Conservation (phyloP, 2,888 invertebrate species). For the Ichneumoninae sp. region DNA sequence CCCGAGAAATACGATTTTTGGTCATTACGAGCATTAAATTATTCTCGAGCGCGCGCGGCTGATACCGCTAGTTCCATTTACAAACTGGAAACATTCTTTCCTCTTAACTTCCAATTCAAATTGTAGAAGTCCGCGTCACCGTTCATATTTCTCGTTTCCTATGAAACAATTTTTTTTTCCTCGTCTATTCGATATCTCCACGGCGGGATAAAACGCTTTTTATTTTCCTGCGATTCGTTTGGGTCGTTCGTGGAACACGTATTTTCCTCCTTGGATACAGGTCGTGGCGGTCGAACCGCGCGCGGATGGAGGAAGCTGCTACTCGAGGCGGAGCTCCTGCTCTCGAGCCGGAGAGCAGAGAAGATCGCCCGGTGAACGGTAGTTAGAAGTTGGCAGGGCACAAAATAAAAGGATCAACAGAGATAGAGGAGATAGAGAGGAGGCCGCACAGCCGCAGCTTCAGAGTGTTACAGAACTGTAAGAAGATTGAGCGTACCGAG, state of each 20-base stretch:
- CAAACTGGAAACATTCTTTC: conserved; percentile 48
- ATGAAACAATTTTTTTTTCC: conserved; percentile 44
- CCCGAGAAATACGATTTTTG: too few relatives aligned
- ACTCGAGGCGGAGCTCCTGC: conserved; percentile 47
- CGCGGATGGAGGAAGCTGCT: conserved; percentile 60
- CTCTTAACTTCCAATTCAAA: conserved; percentile 35
- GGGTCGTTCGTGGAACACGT: conserved; percentile 45
- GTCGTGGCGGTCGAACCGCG: conserved; percentile 51
- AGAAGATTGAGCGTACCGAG: conserved; percentile 52
- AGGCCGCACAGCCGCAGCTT: conserved; percentile 7
- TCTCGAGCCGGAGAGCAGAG: conserved; percentile 26
- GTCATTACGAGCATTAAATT: neutral
- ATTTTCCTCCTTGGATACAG: conserved; percentile 43
- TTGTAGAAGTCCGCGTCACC: conserved; percentile 33
- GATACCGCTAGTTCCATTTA: neutral
- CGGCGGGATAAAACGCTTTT: neutral
- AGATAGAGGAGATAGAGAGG: conserved; percentile 25
- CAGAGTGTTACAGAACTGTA: conserved; percentile 47
- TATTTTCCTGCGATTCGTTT: conserved; percentile 48
- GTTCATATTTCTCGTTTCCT: conserved; percentile 37
- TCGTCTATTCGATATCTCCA: conserved; percentile 19
- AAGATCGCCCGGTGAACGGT: conserved; percentile 62
- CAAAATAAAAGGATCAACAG: conserved; percentile 56
- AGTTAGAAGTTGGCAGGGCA: conserved; percentile 62
- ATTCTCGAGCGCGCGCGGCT: neutral